These are phyloP conservation scores for Ochotona princeps DNA, from an alignment of 2,113 vertebrate genomes.

Conservation along the genomic window DNA sequence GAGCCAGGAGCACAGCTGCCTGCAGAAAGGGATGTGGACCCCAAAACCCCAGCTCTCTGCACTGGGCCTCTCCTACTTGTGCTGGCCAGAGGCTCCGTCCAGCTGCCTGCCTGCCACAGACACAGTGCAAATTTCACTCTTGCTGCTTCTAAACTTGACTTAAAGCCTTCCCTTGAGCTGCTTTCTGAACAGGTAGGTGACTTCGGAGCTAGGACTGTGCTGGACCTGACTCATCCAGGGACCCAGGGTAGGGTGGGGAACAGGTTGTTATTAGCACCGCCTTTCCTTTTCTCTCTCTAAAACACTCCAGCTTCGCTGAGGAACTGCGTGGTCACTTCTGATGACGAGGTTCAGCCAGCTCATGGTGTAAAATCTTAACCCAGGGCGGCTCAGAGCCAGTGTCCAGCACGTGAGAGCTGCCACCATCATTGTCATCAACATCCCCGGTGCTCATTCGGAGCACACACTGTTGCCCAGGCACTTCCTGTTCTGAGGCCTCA, in stretches of 20 bases:
- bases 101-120: no score
- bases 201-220: not conserved
- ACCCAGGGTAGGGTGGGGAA: not conserved
- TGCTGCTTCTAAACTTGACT: not conserved
- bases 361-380: no score
- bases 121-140: not conserved
- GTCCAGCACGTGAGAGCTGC: not conserved
- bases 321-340: not conserved
- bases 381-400: not conserved
- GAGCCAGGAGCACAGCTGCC: not conserved
- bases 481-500: not conserved
- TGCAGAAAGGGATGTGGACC: not conserved
- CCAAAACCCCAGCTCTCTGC: not conserved
- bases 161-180: not conserved
- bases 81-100: not conserved
- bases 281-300: not conserved
- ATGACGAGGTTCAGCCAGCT: not conserved
- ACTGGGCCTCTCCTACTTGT: rapidly evolving
- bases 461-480: not conserved
- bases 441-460: not conserved
- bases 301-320: not conserved
- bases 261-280: not conserved
- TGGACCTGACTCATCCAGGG: not conserved
- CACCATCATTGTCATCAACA: not conserved
- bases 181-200: not conserved